A percentile compares a stretch with the other conserved stretches of the same genome.
These are phyloP conservation scores for Luperina testacea DNA, from an alignment of 2,888 invertebrate species.

Conservation along the genomic window DNA sequence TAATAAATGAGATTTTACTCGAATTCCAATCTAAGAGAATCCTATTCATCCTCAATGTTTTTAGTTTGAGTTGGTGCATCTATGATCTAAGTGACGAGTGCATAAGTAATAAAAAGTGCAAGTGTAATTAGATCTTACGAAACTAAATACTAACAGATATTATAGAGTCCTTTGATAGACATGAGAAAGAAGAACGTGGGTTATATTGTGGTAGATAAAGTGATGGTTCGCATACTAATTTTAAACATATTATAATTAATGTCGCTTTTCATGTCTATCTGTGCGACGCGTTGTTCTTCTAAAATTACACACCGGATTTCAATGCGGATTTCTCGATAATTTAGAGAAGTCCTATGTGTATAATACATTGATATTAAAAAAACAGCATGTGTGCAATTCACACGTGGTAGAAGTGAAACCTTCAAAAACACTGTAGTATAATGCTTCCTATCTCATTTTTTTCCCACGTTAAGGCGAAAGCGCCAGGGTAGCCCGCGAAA, in stretches of 20 bases:
- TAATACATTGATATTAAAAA: too few species aligned
- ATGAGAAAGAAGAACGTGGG: neutral
- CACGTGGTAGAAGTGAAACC: too few species aligned
- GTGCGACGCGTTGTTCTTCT: neutral
- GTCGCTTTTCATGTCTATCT: neutral
- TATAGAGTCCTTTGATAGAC: conserved; percentile 21
- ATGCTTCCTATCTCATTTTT: too few species aligned
- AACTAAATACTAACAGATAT: conserved; percentile 13
- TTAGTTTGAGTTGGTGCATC: neutral
- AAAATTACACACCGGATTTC: neutral
- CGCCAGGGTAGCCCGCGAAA: too few species aligned
- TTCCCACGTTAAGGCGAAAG: too few species aligned
- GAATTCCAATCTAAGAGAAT: neutral
- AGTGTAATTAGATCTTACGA: neutral
- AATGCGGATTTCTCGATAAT: neutral
- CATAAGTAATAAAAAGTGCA: neutral
- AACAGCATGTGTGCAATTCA: too few species aligned
- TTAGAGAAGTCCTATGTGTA: too few species aligned
- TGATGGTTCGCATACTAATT: neutral
- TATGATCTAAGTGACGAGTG: neutral
- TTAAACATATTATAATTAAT: neutral
- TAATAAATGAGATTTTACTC: neutral
- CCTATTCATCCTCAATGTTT: neutral
- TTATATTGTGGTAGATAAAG: neutral
- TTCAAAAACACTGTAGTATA: too few species aligned